phyloP scores from a whole-genome alignment of 2,797 vertebrate genomes.

The Scyliorhinus canicula region DNA sequence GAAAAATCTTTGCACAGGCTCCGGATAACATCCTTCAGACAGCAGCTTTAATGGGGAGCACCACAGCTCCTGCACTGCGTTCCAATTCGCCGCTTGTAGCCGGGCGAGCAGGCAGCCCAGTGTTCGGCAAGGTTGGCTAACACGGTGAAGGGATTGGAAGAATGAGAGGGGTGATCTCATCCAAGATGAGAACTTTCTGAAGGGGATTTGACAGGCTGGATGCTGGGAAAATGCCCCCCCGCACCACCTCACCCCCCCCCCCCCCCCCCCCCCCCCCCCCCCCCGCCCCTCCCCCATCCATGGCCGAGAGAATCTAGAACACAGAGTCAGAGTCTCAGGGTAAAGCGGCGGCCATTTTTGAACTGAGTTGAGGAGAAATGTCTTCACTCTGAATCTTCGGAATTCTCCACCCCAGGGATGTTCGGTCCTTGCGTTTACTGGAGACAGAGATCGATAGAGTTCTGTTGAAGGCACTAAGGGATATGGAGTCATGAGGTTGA shows the following conservation, averaged over 20 bases:
- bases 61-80: not conserved
- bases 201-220: not conserved
- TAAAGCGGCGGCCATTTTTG: not conserved
- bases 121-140: not conserved
- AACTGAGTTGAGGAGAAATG: not conserved
- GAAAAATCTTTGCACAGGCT: not conserved
- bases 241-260: no score
- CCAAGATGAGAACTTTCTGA: no score
- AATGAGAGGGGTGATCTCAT: not conserved
- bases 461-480: no score
- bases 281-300: no score
- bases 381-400: no score
- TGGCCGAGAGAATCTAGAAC: no score
- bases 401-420: no score
- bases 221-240: not conserved
- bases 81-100: not conserved
- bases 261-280: no score
- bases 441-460: no score
- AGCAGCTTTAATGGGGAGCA: not conserved
- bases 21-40: not conserved
- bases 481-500: no score
- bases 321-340: no score
- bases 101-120: not conserved
- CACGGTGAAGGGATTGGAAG: not conserved
- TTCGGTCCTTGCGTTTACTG: no score